Evolutionary conservation across 2,888 invertebrate species (phyloP).

Genomic region (Limnephilus lunatus): DNA sequence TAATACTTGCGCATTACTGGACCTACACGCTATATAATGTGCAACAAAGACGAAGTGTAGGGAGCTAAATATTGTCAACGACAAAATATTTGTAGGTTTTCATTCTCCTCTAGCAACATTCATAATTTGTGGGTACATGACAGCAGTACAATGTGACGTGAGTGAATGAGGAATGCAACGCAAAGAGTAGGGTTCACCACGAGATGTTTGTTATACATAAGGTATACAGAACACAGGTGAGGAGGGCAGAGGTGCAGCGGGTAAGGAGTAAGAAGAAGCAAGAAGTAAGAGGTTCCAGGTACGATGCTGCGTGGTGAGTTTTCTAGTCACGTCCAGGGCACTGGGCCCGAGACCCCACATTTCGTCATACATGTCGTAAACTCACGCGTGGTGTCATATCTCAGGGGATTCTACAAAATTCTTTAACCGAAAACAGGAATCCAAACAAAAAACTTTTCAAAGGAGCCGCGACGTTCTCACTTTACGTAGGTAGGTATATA

Average conservation of each 20-base stretch:
- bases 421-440: conserved; percentile 38
- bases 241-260: background rate
- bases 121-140: background rate
- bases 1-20: background rate
- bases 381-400: conserved; percentile 19
- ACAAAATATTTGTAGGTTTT: background rate
- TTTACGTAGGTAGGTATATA: background rate
- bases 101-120: background rate
- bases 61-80: background rate
- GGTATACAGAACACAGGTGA: background rate
- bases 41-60: background rate
- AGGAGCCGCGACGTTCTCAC: conserved; percentile 25
- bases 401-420: conserved; percentile 40
- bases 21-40: background rate
- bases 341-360: conserved; percentile 40
- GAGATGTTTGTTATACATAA: background rate
- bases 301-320: conserved; percentile 16
- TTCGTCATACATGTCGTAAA: conserved; percentile 27
- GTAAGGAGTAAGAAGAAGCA: no score
- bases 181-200: background rate
- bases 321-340: conserved; percentile 51
- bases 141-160: conserved; percentile 7
- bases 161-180: conserved; percentile 20
- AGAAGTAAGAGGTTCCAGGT: background rate
- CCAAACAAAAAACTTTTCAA: conserved; percentile 27